phyloP scores from a whole-genome alignment of 2,888 invertebrate species.

The Hoplodrina ambigua region DNA sequence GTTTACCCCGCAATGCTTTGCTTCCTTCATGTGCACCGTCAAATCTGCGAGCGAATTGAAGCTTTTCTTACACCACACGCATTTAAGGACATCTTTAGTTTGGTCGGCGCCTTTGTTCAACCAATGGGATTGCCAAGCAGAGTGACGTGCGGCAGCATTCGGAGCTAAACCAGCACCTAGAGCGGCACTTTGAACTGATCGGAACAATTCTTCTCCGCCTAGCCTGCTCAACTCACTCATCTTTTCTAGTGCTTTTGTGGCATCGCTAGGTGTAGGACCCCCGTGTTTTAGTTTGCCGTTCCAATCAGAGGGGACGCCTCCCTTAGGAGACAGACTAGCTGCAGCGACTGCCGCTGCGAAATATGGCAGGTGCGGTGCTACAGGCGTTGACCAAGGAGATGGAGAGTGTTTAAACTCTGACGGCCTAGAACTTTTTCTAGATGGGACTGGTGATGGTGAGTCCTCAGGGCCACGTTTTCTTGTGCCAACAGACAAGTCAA shows the following conservation, averaged over 20 bases:
- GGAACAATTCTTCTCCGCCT: slow-evolving; percentile 94
- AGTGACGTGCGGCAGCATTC: slow-evolving; percentile 93
- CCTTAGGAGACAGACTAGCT: slow-evolving; percentile 94
- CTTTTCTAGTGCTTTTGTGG: slow-evolving; percentile 96
- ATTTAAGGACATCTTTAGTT: slow-evolving; percentile 98
- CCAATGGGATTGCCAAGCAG: slow-evolving; percentile 99
- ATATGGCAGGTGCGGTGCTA: slow-evolving; percentile 94
- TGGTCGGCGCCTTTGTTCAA: slow-evolving; percentile 98
- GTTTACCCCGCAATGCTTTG: slow-evolving; percentile 98
- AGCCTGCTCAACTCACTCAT: slow-evolving; percentile 97
- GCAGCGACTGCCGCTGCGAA: slow-evolving; percentile 95
- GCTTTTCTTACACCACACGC: slow-evolving; percentile 99
- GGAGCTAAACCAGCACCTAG: slow-evolving; percentile 87
- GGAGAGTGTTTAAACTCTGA: slow-evolving; percentile 93
- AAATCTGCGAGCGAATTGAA: slow-evolving; percentile 98
- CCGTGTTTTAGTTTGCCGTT: slow-evolving; percentile 94
- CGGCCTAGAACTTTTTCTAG: slow-evolving; percentile 92
- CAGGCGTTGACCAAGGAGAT: slow-evolving; percentile 95
- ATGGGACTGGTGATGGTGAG: slow-evolving; percentile 91
- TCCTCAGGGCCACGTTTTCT: slow-evolving; percentile 93
- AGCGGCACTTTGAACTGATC: slow-evolving; percentile 90
- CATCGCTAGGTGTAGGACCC: slow-evolving; percentile 93
- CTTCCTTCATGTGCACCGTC: slow-evolving; percentile 99
- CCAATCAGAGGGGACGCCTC: slow-evolving; percentile 92
- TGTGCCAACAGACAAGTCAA: slow-evolving; percentile 95